Evolutionary conservation across 2,797 vertebrate species (phyloP), one percentile per base, ranked within the genome.

Genomic region (Anabacerthia variegaticeps): DNA sequence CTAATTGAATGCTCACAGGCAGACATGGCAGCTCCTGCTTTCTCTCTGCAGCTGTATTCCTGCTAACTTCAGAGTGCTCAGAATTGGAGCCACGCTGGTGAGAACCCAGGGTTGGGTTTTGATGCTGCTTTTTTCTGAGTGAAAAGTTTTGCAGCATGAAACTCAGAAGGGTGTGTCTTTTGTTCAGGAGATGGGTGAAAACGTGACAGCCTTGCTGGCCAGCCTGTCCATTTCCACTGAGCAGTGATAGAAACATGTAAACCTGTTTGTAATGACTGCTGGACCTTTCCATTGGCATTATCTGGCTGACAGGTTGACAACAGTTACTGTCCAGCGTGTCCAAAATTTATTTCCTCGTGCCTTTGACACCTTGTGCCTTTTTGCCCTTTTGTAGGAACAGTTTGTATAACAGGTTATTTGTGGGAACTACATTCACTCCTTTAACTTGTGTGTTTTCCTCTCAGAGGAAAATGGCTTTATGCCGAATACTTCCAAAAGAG

Each of bases 61-160:
- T 82, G 71, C 52, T 30, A 3, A 19, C 83, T 68, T 43, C n/a
- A 51, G 74, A 87, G 59, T 0, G 1, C 59, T 82, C 10, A 1
- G n/a, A 30, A 20, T 32, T 43, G 55, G 9, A 41, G 34, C 67
- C 27, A 4, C 0, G 0, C 34, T 56, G 52, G 13, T 77, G 62
- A 73, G 74, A 87, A 62, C 43, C 18, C 18, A n/a, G 20, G 23
- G 5, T 14, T 39, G 49, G 1, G 21, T 46, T 65, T 51, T n/a
- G 17, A 24, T 83, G 66, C 28, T 46, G 12, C n/a, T 75, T 69
- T 51, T 46, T 48, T 73, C 17, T 51, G 16, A 84, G 30, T 32
- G 30, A 51, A 20, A 48, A 30, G 28, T 24, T 91, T n/a, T 62
- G 41, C 66, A 87, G 36, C 28, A 5, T n/a, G 19, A 68, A 86